Percentiles rank a stretch among this genome's conserved stretches.
Conservation (phyloP, 2,797 vertebrate genomes). For the Austrolebias charrua region DNA sequence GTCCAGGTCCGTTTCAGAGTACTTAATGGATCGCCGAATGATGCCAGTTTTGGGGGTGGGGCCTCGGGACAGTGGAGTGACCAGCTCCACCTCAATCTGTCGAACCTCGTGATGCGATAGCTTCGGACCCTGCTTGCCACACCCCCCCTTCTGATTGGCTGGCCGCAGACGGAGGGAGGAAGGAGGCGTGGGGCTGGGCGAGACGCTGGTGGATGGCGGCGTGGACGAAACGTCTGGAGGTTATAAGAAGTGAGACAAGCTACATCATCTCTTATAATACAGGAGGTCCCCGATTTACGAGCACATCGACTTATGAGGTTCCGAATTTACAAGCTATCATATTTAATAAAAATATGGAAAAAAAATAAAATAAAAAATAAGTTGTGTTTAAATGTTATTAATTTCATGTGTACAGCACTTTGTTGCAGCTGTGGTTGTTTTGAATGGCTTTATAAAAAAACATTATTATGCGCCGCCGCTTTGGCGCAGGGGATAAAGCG, state of each 20-base stretch:
- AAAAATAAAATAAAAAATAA: too few species aligned
- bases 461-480: too few species aligned
- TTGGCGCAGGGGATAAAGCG: too few species aligned
- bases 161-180: conserved; percentile 45
- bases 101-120: conserved; percentile 72
- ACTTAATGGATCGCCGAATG: conserved; percentile 85
- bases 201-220: conserved; percentile 40
- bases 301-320: too few species aligned
- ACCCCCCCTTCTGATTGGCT: conserved; percentile 38
- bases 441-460: too few species aligned
- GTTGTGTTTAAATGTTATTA: too few species aligned
- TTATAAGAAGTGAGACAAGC: not conserved
- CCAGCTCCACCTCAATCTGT: conserved; percentile 84
- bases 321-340: too few species aligned
- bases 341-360: too few species aligned
- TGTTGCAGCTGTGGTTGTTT: too few species aligned
- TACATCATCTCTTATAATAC: too few species aligned
- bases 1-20: conserved; percentile 95
- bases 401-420: too few species aligned
- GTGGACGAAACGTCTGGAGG: conserved; percentile 37
- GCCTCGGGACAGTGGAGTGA: conserved; percentile 62
- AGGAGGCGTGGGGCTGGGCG: conserved; percentile 50
- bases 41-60: conserved; percentile 73
- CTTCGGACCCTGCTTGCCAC: conserved; percentile 1
- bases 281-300: too few species aligned